Evolutionary conservation across 2,888 invertebrate species (phyloP).

Genomic region (Germaria angustata): DNA sequence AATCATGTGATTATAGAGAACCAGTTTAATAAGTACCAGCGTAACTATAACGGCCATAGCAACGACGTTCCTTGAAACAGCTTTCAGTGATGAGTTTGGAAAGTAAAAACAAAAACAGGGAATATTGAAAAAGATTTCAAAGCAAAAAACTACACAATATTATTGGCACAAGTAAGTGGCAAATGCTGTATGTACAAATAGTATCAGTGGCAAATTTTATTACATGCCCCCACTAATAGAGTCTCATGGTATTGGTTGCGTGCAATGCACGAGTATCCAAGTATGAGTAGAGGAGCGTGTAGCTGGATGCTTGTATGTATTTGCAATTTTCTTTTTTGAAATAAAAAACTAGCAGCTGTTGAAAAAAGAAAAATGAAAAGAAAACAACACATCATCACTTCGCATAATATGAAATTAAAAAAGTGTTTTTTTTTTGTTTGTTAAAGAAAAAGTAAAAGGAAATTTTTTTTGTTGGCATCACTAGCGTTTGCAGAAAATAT

Average conservation of each 20-base stretch:
- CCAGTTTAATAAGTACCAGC: conserved; percentile 44
- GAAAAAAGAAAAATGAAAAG: neutral
- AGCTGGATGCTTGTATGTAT: neutral
- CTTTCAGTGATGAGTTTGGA: conserved; percentile 35
- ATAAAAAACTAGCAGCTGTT: conserved; percentile 48
- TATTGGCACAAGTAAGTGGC: neutral
- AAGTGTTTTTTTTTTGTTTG: too few relatives aligned
- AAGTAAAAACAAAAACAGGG: neutral
- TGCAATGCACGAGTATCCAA: neutral
- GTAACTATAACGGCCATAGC: neutral
- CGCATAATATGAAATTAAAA: conserved; percentile 5
- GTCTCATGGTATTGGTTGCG: neutral
- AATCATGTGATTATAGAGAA: conserved; percentile 48
- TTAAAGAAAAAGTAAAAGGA: too few relatives aligned
- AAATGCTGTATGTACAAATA: neutral
- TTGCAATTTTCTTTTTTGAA: too few relatives aligned
- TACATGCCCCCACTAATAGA: conserved; percentile 10
- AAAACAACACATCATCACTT: conserved; percentile 13
- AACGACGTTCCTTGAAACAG: neutral
- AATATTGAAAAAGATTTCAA: neutral
- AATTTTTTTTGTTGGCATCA: too few relatives aligned
- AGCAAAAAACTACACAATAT: neutral
- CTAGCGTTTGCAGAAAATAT: conserved; percentile 28
- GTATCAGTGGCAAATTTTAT: conserved; percentile 5
- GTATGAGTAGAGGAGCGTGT: neutral